Base-by-base conservation (phyloP, 1,140 invertebrate species). In the Colletes gigas region DNA sequence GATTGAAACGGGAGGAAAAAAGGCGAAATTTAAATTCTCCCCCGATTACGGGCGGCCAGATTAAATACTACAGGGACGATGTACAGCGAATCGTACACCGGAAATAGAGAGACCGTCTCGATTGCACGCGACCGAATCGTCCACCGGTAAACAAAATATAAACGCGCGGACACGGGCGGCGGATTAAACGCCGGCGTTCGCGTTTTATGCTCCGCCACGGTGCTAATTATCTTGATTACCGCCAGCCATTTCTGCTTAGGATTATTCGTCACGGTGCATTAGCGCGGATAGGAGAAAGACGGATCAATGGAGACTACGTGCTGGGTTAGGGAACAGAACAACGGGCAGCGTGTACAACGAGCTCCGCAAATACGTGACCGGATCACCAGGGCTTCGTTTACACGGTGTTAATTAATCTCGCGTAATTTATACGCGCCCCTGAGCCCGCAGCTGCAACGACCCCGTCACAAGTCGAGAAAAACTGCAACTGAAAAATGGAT, bases 391-490 rank as follows among this genome's bases (percentile, higher is more conserved):
- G 17, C 54, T 72, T 73, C 69, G 69, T 85, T 81, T 73, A 60
- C 55, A 63, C 19, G 71, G 17, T 60, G 72, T 85, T 85, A 84
- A 85, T 85, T 85, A 76, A 82, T 85, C 59, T 60, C 65, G 41
- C 30, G 63, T 71, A 60, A 70, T 83, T 63, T 54, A 77, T 30
- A 57, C 60, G 62, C 19, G 57, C 12, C 62, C 52, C 57, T 19
- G 59, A 60, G 30, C 44, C 6, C 44, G 30, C 50, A 30, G 52
- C 66, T 21, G 54, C 14, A 15, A 8, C 44, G 9, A 41, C 44
- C 30, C 44, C n/a, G 7, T 59, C 30, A 41, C 2, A 50, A 39
- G n/a, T 17, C 15, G 41, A 5, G 63, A 47, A 19, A 19, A 66
- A 47, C 41, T 30, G 30, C 0, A 30, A 30, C 30, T 30, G 30